phyloP scores from a whole-genome alignment of 1,140 invertebrate species.

The Cepaea nemoralis region DNA sequence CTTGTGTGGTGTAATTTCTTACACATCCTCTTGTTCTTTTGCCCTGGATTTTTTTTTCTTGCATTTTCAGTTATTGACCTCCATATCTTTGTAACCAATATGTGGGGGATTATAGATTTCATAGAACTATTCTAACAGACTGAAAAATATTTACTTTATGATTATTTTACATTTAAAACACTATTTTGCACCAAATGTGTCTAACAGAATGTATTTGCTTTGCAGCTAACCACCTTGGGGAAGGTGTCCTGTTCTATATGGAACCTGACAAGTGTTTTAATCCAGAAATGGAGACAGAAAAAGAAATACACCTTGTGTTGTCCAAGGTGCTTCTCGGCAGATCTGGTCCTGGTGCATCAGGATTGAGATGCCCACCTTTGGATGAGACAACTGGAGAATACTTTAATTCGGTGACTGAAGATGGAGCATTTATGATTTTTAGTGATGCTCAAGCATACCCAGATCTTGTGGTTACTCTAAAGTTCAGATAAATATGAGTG shows the following conservation, averaged over 20 bases:
- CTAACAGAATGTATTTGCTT: too few species aligned
- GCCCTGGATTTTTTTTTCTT: too few species aligned
- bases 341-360: not conserved
- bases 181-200: too few species aligned
- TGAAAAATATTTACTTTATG: too few species aligned
- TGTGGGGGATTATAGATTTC: too few species aligned
- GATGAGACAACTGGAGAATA: not conserved
- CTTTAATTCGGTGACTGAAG: not conserved
- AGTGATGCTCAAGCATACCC: constrained; percentile 24
- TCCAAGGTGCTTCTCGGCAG: not conserved
- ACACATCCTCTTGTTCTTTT: too few species aligned
- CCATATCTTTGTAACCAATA: too few species aligned
- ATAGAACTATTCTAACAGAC: too few species aligned
- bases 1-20: too few species aligned
- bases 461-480: not conserved
- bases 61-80: too few species aligned
- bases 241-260: constrained; percentile 7
- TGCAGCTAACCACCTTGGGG: constrained; percentile 6
- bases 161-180: too few species aligned
- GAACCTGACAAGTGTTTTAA: not conserved
- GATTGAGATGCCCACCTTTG: not conserved
- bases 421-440: not conserved
- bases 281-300: not conserved
- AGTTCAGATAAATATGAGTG: not conserved
- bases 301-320: not conserved